A percentile compares a stretch with the other conserved stretches of the same genome.
Conservation (phyloP, 2,797 vertebrate genomes). For the Enteromius argenteus region DNA sequence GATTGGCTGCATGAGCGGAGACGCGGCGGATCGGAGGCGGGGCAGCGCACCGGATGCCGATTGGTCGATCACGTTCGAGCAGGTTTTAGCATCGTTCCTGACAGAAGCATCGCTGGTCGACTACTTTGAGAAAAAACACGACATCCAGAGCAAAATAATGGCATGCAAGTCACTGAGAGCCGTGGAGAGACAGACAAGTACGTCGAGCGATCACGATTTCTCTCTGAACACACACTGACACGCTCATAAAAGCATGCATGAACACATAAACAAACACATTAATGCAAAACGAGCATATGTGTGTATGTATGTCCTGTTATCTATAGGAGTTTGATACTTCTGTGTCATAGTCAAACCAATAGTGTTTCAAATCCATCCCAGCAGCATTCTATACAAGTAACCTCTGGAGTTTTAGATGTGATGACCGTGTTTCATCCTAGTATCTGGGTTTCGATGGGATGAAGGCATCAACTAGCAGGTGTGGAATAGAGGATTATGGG, state of each 20-base stretch:
- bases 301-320: not conserved
- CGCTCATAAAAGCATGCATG: constrained; percentile 2
- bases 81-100: constrained; percentile 94
- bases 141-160: constrained; percentile 85
- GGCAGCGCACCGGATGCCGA: constrained; percentile 86
- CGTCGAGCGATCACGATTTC: constrained; percentile 88
- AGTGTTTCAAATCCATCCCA: not conserved
- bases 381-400: not conserved
- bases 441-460: not conserved
- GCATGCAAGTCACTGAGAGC: constrained; percentile 83
- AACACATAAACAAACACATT: constrained; percentile 5
- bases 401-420: not conserved
- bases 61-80: constrained; percentile 97
- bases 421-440: not conserved
- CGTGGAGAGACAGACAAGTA: constrained; percentile 91
- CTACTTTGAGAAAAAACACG: constrained; percentile 91
- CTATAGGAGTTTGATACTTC: constrained; percentile 15
- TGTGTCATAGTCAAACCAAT: constrained; percentile 37
- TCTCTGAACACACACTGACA: constrained; percentile 80
- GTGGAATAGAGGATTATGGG: constrained; percentile 18
- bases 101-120: constrained; percentile 93
- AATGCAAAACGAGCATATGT: constrained; percentile 20
- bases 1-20: constrained; percentile 75
- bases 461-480: not conserved
- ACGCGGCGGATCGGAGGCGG: constrained; percentile 71